Percentiles rank a stretch among this genome's conserved stretches.
phyloP scores from a whole-genome alignment of 2,113 vertebrate genomes.

The Dasyprocta punctata region DNA sequence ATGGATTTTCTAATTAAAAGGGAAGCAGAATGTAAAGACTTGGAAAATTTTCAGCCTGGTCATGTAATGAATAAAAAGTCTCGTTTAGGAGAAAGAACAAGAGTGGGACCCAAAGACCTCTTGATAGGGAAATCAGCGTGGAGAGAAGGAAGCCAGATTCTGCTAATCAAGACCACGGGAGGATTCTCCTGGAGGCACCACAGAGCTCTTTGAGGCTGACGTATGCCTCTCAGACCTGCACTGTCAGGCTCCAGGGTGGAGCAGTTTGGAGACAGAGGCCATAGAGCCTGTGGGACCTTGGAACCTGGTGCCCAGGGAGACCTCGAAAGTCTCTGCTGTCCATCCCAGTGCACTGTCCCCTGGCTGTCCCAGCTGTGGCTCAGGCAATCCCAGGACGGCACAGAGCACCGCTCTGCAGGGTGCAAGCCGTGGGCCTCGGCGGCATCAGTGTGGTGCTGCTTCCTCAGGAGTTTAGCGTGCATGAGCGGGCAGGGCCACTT shows the following conservation, averaged over 20 bases:
- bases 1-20: background rate
- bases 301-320: background rate
- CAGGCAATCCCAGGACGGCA: background rate
- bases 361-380: background rate
- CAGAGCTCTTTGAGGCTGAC: background rate
- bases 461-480: background rate
- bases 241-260: background rate
- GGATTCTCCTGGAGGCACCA: background rate
- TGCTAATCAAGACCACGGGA: too few relatives aligned
- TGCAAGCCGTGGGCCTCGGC: too few relatives aligned
- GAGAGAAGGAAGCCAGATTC: background rate
- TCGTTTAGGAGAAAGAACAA: background rate
- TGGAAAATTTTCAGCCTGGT: background rate
- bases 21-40: background rate
- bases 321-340: background rate
- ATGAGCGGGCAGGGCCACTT: background rate
- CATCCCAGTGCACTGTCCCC: too few relatives aligned
- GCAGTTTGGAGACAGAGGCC: background rate
- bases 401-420: background rate
- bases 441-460: background rate
- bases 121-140: background rate
- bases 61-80: background rate
- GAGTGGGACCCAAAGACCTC: background rate
- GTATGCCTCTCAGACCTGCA: background rate
- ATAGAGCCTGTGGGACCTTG: background rate